Base-by-base conservation (phyloP, 2,888 invertebrate species). In the Smittia aterrima region DNA sequence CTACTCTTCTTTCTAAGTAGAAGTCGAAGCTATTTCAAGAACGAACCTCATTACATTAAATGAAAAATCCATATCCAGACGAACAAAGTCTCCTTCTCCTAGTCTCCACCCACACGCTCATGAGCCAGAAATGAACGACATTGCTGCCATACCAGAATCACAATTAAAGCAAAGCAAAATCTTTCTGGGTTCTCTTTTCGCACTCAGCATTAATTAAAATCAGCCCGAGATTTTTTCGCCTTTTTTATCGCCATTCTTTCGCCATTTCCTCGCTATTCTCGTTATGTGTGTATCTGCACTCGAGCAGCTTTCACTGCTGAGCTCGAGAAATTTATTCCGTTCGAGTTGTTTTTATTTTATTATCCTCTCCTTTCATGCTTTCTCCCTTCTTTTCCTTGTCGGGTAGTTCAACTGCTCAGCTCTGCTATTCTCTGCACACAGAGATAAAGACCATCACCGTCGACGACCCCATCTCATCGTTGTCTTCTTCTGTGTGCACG, bases 191-290 rank as follows among this genome's bases (percentile, higher is more conserved):
- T 53, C 47, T 70, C 70, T 70, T 54, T 54, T 47, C 70, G 54
- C 70, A 70, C 70, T 70, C 70, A 70, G 54, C 70, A 70, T 70
- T 70, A 70, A 70, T 70, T 70, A 70, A 70, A 70, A 70, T 70
- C 70, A 70, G 41, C 70, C 70, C 70, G 70, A 70, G 70, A 70
- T 70, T 70, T 70, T 70, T 70, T 70, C 70, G 47, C 70, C 47
- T 70, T 70, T 40, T 70, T 70, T 70, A 70, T 70, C 18, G 47
- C 54, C 64, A 27, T 70, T 70, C 54, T 32, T 53, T 70, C 66
- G 20, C 38, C 38, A 32, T 38, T 66, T 32, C 20, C 27, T 66
- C 32, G 18, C 38, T 64, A 25, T 25, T 66, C 66, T 18, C 13
- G 25, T 38, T 66, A 38, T 27, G 32, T 22, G 11, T 58, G 27